phyloP scores from a whole-genome alignment of 2,888 invertebrate species.

The Idaea biselata region DNA sequence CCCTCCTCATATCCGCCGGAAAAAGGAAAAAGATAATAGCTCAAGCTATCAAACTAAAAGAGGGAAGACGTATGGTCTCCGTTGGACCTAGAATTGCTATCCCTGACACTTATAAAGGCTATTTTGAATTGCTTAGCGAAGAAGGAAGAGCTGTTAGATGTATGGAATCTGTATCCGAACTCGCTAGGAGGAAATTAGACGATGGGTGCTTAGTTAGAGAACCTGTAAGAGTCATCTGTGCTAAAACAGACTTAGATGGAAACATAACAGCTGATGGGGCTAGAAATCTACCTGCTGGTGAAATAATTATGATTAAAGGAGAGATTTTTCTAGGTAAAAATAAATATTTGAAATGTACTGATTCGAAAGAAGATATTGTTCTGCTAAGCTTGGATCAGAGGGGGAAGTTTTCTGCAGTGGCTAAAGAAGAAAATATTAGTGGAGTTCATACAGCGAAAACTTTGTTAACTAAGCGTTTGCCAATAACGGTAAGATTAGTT shows the following conservation, averaged over 20 bases:
- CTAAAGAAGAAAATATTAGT: constrained; percentile 95
- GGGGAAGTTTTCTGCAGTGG: constrained; percentile 95
- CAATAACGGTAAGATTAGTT: constrained; percentile 94
- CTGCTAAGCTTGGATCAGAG: constrained; percentile 92
- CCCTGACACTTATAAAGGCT: constrained; percentile 94
- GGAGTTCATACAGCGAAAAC: constrained; percentile 96
- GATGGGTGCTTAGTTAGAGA: constrained; percentile 90
- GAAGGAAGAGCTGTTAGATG: constrained; percentile 95
- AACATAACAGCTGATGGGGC: constrained; percentile 84
- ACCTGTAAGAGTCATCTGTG: constrained; percentile 85
- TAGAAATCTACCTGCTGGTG: constrained; percentile 89
- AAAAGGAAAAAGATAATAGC: constrained; percentile 92
- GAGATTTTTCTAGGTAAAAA: constrained; percentile 85
- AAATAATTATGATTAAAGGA: constrained; percentile 89
- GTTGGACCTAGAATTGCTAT: constrained; percentile 92
- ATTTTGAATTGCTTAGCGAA: constrained; percentile 96
- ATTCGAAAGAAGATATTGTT: constrained; percentile 90
- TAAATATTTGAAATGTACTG: constrained; percentile 92
- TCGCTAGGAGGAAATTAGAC: constrained; percentile 87
- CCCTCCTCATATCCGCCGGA: constrained; percentile 91
- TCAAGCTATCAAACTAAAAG: constrained; percentile 94
- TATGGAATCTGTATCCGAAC: constrained; percentile 92
- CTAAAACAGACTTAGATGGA: constrained; percentile 82
- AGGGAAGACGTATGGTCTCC: constrained; percentile 89
- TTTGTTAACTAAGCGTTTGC: constrained; percentile 92